phyloP scores from a whole-genome alignment of 2,113 vertebrate genomes.

The Taurulus bubalis region DNA sequence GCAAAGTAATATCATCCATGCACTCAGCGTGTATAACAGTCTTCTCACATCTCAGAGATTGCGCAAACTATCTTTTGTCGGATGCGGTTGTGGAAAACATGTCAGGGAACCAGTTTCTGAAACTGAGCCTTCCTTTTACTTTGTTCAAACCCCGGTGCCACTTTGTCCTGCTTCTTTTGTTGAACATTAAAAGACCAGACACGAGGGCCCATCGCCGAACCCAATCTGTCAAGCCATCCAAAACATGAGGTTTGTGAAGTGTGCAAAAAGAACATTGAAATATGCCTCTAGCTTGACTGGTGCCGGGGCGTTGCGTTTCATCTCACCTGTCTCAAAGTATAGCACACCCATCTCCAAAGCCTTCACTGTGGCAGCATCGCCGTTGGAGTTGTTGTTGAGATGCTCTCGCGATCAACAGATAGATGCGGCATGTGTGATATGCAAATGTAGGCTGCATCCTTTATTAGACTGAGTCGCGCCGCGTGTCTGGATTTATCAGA shows the following conservation, averaged over 20 bases:
- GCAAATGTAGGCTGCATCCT: constrained; percentile 64
- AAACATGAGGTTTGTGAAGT: constrained; percentile 67
- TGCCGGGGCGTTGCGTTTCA: constrained; percentile 61
- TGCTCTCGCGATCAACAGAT: constrained; percentile 71
- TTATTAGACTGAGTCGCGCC: constrained; percentile 57
- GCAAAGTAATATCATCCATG: constrained; percentile 26
- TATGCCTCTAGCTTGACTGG: constrained; percentile 61
- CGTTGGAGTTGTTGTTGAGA: constrained; percentile 63
- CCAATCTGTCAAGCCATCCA: constrained; percentile 80
- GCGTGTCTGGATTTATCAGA: constrained; percentile 57
- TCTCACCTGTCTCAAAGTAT: constrained; percentile 70
- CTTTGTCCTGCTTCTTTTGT: constrained; percentile 61
- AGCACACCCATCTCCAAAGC: constrained; percentile 59
- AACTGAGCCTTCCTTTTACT: constrained; percentile 35
- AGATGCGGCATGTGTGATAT: constrained; percentile 68
- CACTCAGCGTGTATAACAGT: constrained; percentile 17
- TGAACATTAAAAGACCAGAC: constrained; percentile 66
- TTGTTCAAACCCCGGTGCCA: constrained; percentile 55
- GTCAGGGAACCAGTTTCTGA: constrained; percentile 47
- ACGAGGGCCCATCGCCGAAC: constrained; percentile 65
- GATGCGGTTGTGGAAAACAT: constrained; percentile 54
- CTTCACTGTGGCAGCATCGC: constrained; percentile 60
- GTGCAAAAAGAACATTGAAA: constrained; percentile 53
- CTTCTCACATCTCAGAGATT: constrained; percentile 39
- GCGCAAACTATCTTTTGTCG: constrained; percentile 47